Evolutionary conservation across 2,113 vertebrate species (phyloP).

Genomic region (Ibidorhyncha struthersii): DNA sequence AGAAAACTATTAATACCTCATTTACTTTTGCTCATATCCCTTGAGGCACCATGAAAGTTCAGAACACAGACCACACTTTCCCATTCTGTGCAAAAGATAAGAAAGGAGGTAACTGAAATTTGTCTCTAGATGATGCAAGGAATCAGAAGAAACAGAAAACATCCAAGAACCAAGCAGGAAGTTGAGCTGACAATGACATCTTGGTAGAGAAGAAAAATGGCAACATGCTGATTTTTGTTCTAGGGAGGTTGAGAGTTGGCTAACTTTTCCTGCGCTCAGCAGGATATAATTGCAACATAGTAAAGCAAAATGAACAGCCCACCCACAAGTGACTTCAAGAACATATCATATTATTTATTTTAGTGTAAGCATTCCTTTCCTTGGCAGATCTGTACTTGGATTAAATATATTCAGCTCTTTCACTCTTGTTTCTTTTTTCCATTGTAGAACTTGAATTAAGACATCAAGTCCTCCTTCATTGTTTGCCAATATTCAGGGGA

Average conservation of each 20-base stretch:
- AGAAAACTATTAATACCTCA: neutral
- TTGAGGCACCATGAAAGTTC: neutral
- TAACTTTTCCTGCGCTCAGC: neutral
- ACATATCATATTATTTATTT: neutral
- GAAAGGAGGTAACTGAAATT: neutral
- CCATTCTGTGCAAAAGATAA: neutral
- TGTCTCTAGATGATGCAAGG: neutral
- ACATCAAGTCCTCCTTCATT: neutral
- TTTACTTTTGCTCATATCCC: neutral
- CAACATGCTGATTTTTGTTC: constrained; percentile 27
- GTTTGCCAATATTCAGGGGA: neutral
- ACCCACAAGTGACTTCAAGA: constrained; percentile 2
- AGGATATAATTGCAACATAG: neutral
- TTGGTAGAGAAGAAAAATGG: neutral
- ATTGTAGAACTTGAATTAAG: constrained; percentile 19
- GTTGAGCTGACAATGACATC: neutral
- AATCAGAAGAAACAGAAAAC: neutral
- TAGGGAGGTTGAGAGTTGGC: neutral
- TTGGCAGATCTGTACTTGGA: neutral
- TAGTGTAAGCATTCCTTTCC: neutral
- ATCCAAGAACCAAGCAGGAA: neutral
- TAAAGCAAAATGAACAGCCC: neutral
- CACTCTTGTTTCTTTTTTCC: neutral
- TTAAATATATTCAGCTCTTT: constrained; percentile 4
- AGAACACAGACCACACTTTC: neutral